Base-by-base conservation (phyloP, 1,140 invertebrate genomes). In the Augochlora pura region DNA sequence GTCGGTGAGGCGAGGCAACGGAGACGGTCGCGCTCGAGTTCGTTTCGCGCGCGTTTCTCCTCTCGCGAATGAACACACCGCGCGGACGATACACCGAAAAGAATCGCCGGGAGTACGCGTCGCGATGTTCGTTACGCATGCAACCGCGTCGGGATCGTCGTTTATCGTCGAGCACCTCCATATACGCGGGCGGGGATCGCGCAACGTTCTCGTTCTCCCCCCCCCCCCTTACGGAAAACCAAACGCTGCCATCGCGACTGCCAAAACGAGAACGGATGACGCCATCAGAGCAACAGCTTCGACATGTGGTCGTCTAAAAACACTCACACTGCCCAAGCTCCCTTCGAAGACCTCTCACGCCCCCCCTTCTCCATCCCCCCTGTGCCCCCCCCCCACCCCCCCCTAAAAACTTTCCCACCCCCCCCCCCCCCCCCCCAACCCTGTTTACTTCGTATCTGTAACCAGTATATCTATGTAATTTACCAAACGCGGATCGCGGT, bases 401-500 rank as follows among this genome's bases (percentile, higher is more conserved):
- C 32, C 32, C 4, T 32, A 4, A 32, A 10, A 46, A 46, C 12
- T 10, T 10, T 12, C 42, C 12, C 42, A 10, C 42, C 42, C 42
- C 23, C 27, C 39, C 18, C 2, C 0, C 70, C 68, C 39, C 57
- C 42, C 42, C 23, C 27, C 39, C 18, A 1, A 0, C 70, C 68
- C 39, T 49, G 6, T 64, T 77, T 68, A n/a, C 69, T 75, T 79
- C 65, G 77, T 87, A 78, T 83, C 74, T 80, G 72, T 65, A 76
- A 77, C 71, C 68, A 62, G 4, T 84, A 79, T 84, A 64, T 18
- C 25, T 63, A 52, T 52, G 18, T 42, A 38, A 42, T 83, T 46
- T 64, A 77, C 79, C 83, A 86, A n/a, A 80, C 69, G 18, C 49
- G 83, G 80, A 78, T 67, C 80, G 79, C 80, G 79, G 70, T 71